Percentiles rank a stretch among this genome's conserved stretches.
phyloP scores from a whole-genome alignment of 2,113 vertebrate genomes.

The Phycodurus eques region DNA sequence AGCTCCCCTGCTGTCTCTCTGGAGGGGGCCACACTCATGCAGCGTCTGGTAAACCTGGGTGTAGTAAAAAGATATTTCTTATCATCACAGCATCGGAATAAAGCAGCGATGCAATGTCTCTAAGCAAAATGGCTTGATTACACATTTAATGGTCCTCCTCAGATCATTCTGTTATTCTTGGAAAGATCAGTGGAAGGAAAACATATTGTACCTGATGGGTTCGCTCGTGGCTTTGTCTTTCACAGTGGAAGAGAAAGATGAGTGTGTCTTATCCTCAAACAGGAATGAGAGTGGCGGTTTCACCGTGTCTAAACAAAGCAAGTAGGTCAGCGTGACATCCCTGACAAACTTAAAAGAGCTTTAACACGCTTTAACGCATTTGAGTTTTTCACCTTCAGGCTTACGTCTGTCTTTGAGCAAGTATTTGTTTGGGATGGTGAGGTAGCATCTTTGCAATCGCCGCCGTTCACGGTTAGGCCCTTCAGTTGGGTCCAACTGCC shows the following conservation, averaged over 20 bases:
- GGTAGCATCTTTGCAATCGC: slow-evolving; percentile 91
- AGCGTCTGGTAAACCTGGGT: slow-evolving; percentile 89
- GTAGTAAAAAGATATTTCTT: slow-evolving; percentile 18
- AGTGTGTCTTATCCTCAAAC: slow-evolving; percentile 96
- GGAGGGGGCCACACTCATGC: slow-evolving; percentile 91
- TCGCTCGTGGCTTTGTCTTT: slow-evolving; percentile 99
- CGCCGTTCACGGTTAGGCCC: slow-evolving; percentile 93
- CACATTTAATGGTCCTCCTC: slow-evolving; percentile 9
- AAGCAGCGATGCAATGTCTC: neutral
- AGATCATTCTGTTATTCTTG: neutral
- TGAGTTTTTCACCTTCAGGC: slow-evolving; percentile 78
- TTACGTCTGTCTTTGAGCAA: slow-evolving; percentile 90
- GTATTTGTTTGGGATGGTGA: slow-evolving; percentile 98
- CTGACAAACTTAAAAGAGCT: neutral
- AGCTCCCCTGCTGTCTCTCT: slow-evolving; percentile 94
- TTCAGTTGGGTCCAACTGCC: slow-evolving; percentile 96
- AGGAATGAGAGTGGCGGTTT: slow-evolving; percentile 87
- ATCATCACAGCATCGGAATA: slow-evolving; percentile 12
- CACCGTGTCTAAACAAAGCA: slow-evolving; percentile 72
- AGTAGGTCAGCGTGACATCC: neutral
- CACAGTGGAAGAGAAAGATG: slow-evolving; percentile 94
- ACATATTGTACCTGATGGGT: slow-evolving; percentile 83
- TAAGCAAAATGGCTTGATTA: slow-evolving; percentile 6
- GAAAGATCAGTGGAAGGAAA: neutral
- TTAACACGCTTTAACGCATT: neutral